phyloP scores from a whole-genome alignment of 2,797 vertebrate genomes.

The Myioborus miniatus region DNA sequence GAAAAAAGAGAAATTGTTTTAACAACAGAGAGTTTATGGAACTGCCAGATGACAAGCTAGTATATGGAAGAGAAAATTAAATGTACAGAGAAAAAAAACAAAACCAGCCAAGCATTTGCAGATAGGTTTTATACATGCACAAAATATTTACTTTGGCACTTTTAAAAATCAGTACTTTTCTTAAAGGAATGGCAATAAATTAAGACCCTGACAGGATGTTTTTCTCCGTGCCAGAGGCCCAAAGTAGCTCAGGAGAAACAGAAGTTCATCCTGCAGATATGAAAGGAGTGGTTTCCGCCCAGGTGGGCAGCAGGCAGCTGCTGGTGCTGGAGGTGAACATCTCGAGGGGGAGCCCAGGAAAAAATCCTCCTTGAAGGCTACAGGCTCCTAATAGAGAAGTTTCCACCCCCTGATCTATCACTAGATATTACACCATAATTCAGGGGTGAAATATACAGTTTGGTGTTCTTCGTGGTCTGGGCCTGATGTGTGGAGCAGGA shows the following conservation, averaged over 20 bases:
- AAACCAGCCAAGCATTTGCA: fast-evolving
- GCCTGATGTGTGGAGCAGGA: background rate
- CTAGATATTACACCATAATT: background rate
- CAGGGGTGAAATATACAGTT: background rate
- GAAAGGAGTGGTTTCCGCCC: background rate
- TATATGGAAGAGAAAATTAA: background rate
- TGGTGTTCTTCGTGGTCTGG: background rate
- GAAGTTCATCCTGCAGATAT: background rate
- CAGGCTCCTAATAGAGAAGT: background rate
- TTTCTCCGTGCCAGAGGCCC: background rate
- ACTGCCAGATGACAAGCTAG: background rate
- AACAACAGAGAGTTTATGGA: background rate
- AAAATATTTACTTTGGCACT: background rate
- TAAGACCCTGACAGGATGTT: background rate
- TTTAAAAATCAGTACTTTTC: background rate
- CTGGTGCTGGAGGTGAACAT: background rate
- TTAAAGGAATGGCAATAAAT: background rate
- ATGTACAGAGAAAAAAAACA: background rate
- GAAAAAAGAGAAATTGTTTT: conserved; percentile 7
- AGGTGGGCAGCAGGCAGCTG: background rate
- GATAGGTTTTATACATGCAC: background rate
- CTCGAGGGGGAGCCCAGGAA: background rate
- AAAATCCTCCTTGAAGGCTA: background rate
- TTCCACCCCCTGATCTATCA: background rate
- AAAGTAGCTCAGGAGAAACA: background rate